Percentiles rank a stretch among this genome's conserved stretches.
Conservation (phyloP, 1,140 invertebrate species). For the Hycleus phaleratus region DNA sequence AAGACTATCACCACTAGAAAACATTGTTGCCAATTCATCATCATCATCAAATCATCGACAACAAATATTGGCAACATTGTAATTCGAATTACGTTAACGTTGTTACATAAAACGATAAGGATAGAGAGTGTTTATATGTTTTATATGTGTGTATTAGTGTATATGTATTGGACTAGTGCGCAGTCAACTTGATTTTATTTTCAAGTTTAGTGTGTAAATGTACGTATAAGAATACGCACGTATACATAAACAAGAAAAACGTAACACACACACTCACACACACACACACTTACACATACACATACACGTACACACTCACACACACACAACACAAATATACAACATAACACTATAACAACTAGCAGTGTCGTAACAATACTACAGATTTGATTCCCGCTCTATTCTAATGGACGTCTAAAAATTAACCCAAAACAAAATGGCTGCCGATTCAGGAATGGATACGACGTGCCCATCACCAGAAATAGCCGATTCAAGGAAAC, state of each 20-base stretch:
- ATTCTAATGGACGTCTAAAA: slow-evolving; percentile 31
- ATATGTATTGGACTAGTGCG: not conserved
- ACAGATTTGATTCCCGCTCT: slow-evolving; percentile 17
- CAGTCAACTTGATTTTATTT: not conserved
- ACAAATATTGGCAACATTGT: too few relatives aligned
- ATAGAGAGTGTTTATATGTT: too few relatives aligned
- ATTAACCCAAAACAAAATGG: slow-evolving; percentile 47
- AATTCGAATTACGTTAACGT: not conserved
- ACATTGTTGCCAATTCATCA: too few relatives aligned
- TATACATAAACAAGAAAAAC: too few relatives aligned
- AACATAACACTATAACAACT: too few relatives aligned
- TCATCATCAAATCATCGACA: too few relatives aligned
- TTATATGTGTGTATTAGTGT: too few relatives aligned
- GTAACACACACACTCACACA: too few relatives aligned
- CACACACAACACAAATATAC: too few relatives aligned
- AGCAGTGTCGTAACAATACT: slow-evolving; percentile 7
- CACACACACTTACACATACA: too few relatives aligned
- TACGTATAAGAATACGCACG: not conserved
- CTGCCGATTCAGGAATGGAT: slow-evolving; percentile 73
- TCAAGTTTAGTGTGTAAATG: not conserved
- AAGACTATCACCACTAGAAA: too few relatives aligned
- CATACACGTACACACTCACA: too few relatives aligned
- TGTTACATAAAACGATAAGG: not conserved
- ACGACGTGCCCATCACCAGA: slow-evolving; percentile 68
- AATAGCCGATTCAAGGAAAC: slow-evolving; percentile 75